phyloP scores from a whole-genome alignment of 1,140 invertebrate genomes.

The Megalopta genalis region DNA sequence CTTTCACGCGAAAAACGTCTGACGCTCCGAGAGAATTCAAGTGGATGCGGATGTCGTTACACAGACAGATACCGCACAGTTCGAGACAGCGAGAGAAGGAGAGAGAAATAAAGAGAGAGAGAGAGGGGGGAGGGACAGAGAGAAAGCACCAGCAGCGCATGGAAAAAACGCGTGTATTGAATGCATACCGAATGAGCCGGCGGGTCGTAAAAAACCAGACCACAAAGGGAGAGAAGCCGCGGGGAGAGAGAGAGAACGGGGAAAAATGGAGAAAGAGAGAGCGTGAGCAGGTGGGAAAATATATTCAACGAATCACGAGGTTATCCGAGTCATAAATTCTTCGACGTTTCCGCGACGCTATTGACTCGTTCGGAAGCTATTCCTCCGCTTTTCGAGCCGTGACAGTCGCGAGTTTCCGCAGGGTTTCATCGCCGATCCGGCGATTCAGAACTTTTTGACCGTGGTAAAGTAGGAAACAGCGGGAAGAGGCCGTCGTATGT shows the following conservation, averaged over 20 bases:
- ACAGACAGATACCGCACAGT: constrained; percentile 4
- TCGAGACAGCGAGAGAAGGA: neutral
- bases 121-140: too few species aligned
- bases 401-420: neutral
- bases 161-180: constrained; percentile 25
- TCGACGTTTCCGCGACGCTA: neutral
- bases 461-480: too few species aligned
- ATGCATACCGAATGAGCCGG: constrained; percentile 28
- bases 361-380: neutral
- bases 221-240: neutral
- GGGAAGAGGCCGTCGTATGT: too few species aligned
- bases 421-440: too few species aligned
- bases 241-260: too few species aligned
- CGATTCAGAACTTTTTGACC: too few species aligned
- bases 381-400: neutral
- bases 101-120: neutral
- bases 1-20: constrained; percentile 12
- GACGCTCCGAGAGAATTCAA: constrained; percentile 28
- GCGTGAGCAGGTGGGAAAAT: neutral
- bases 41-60: constrained; percentile 39
- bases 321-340: constrained; percentile 26
- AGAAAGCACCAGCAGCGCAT: neutral
- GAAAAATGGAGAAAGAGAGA: neutral
- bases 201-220: constrained; percentile 13
- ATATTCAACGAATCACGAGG: constrained; percentile 28